phyloP scores from a whole-genome alignment of 2,113 vertebrate species.

The Panthera tigris region DNA sequence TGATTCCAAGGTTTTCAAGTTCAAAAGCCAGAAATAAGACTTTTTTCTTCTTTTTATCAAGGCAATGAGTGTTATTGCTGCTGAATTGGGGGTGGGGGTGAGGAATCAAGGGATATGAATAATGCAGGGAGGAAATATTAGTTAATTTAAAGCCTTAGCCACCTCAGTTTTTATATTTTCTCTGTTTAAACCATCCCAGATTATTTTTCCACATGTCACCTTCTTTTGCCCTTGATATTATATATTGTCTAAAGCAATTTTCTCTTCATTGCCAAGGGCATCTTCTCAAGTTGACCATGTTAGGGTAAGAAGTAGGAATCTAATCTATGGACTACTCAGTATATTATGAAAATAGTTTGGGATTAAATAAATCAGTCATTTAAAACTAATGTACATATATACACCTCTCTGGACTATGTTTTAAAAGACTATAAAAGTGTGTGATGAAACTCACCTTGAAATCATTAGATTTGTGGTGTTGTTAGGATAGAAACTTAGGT shows the following conservation, averaged over 20 bases:
- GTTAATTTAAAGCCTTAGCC: not conserved
- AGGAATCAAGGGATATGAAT: not conserved
- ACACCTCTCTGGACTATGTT: not conserved
- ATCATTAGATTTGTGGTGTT: not conserved
- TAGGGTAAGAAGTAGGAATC: conserved; percentile 7
- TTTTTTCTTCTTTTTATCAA: not conserved
- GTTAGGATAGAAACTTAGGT: conserved; percentile 1
- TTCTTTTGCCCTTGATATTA: conserved; percentile 25
- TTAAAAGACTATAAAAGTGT: not conserved
- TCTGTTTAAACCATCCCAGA: not conserved
- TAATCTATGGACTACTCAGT: not conserved
- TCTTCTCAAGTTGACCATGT: not conserved
- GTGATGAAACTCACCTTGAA: not conserved
- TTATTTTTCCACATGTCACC: not conserved
- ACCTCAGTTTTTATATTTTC: conserved; percentile 10
- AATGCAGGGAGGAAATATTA: not conserved
- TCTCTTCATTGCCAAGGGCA: not conserved
- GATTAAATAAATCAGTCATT: conserved; percentile 16
- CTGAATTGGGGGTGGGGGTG: not conserved
- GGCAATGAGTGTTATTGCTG: not conserved
- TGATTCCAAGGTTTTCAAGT: conserved; percentile 23
- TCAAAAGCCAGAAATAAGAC: not conserved
- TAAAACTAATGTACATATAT: conserved; percentile 18
- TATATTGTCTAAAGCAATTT: not conserved
- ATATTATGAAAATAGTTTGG: conserved; percentile 42